Conservation (phyloP, 2,113 vertebrate species). For the Forbesichthys papilliferus region DNA sequence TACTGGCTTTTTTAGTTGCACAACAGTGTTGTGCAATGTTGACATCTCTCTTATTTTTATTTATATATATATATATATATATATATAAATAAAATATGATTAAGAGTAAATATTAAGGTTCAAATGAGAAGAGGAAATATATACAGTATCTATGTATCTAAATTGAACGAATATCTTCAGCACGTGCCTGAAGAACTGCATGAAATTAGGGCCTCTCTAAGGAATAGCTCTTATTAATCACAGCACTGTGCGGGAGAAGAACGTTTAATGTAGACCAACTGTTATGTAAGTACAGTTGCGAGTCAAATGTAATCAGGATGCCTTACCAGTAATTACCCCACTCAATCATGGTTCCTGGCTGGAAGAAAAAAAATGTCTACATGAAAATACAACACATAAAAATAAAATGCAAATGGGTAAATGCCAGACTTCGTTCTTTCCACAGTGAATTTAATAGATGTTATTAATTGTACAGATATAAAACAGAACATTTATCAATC, state of each 20-base stretch:
- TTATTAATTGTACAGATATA: slow-evolving; percentile 12
- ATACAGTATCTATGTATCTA: too few species aligned
- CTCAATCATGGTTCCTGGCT: slow-evolving; percentile 99
- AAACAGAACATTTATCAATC: slow-evolving; percentile 27
- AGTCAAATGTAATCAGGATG: slow-evolving; percentile 42
- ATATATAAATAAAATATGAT: slow-evolving; percentile 6
- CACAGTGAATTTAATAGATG: not conserved
- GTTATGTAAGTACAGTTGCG: slow-evolving; percentile 46
- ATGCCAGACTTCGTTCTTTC: not conserved
- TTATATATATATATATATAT: not conserved
- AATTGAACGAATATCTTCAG: not conserved
- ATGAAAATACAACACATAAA: not conserved
- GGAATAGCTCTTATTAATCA: slow-evolving; percentile 56
- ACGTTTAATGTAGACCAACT: slow-evolving; percentile 41
- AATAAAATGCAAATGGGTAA: slow-evolving; percentile 1
- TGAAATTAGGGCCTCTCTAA: slow-evolving; percentile 35
- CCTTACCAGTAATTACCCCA: slow-evolving; percentile 99
- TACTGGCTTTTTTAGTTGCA: not conserved
- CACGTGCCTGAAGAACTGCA: slow-evolving; percentile 19
- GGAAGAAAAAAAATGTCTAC: slow-evolving; percentile 52
- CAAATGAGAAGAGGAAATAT: too few species aligned
- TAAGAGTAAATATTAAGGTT: too few species aligned
- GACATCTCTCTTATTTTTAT: not conserved
- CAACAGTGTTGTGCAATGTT: slow-evolving; percentile 1
- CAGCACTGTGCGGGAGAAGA: slow-evolving; percentile 24